These are phyloP conservation scores for Pelosia muscerda DNA, from an alignment of 2,888 invertebrate species.

Conservation along the genomic window DNA sequence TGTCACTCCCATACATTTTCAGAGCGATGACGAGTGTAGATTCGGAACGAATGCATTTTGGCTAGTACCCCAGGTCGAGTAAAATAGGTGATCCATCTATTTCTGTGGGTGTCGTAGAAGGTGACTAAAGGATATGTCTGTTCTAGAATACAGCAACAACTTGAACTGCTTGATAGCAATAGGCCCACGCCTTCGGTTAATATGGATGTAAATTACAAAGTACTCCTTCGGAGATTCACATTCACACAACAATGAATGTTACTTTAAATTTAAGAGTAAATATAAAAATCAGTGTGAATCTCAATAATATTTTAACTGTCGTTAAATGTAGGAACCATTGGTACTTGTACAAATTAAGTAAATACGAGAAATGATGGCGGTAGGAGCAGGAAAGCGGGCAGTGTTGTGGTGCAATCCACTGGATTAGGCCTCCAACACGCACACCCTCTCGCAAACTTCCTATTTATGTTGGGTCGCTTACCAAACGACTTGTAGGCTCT, in stretches of 20 bases:
- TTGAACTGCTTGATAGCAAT: no score
- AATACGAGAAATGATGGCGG: conserved; percentile 73
- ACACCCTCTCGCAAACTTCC: conserved; percentile 68
- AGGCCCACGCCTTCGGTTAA: no score
- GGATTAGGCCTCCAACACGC: conserved; percentile 83
- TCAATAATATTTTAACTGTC: conserved; percentile 41
- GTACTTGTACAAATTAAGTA: conserved; percentile 62
- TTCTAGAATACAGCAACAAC: no score
- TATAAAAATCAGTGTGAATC: conserved; percentile 26
- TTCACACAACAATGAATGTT: background rate
- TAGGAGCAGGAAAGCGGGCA: conserved; percentile 60
- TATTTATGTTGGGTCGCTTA: conserved; percentile 82
- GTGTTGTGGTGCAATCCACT: conserved; percentile 71
- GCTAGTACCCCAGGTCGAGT: no score
- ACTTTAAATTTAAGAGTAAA: background rate
- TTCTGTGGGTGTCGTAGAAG: no score
- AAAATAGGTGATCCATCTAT: no score
- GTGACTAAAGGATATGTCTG: no score
- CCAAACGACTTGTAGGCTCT: conserved; percentile 86
- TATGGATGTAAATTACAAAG: no score
- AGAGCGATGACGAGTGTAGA: no score
- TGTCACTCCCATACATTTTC: no score
- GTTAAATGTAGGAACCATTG: conserved; percentile 37
- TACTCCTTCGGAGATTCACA: no score
- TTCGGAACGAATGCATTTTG: no score